A percentile compares a stretch with the other conserved stretches of the same genome.
phyloP scores from a whole-genome alignment of 2,113 vertebrate species.

The Polyodon spathula region DNA sequence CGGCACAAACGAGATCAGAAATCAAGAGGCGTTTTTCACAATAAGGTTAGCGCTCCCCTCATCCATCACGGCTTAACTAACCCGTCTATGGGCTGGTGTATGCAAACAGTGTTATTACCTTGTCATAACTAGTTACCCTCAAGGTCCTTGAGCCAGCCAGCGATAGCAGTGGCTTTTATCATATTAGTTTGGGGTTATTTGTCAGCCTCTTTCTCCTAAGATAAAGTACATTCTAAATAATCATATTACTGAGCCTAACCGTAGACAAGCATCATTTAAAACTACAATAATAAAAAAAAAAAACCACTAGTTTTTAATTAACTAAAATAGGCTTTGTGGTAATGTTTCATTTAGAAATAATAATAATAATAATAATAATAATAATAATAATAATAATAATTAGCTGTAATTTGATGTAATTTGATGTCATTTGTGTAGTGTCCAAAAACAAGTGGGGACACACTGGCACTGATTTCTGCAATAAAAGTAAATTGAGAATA shows the following conservation, averaged over 20 bases:
- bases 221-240: conserved; percentile 84
- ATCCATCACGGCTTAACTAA: conserved; percentile 99
- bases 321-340: conserved; percentile 20
- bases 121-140: conserved; percentile 98
- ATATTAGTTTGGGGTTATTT: conserved; percentile 86
- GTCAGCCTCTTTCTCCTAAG: conserved; percentile 92
- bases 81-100: conserved; percentile 92
- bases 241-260: conserved; percentile 65
- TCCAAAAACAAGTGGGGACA: no score
- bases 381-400: no score
- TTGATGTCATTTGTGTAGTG: no score
- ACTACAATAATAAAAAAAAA: conserved; percentile 62
- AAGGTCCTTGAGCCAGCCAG: conserved; percentile 70
- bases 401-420: no score
- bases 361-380: not conserved
- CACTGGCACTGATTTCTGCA: no score
- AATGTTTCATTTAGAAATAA: not conserved
- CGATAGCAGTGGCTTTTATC: conserved; percentile 94
- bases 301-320: conserved; percentile 44
- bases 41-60: conserved; percentile 79
- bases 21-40: conserved; percentile 85
- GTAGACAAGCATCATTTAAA: conserved; percentile 52
- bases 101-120: conserved; percentile 94
- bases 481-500: no score
- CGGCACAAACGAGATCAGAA: conserved; percentile 85